Evolutionary conservation across 2,797 vertebrate species (phyloP), one percentile per base, ranked within the genome.

Genomic region (Spea hammondii): DNA sequence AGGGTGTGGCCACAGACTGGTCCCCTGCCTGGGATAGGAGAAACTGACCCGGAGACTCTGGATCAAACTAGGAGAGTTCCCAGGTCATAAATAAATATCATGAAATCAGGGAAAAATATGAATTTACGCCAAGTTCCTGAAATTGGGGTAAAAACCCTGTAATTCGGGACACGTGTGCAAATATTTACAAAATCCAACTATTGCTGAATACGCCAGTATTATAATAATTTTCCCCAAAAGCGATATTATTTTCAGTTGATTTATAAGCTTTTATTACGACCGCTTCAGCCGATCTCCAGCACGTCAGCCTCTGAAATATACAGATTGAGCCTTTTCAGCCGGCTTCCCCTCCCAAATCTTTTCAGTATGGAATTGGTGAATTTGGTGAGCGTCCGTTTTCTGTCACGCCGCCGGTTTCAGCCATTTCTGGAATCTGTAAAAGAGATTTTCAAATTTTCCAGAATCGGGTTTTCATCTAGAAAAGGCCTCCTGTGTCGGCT

Each of bases 391-490:
- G 17, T 8, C 9, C 0, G 5, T 44, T 79, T 68, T 66, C 7
- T 11, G 2, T 0, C 32, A 60, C 0, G 0, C 8, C 4, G 50
- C 75, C 74, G 84, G 85, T 74, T 0, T 54, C 83, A 10, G 54
- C 32, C 44, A 70, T 70, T 55, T 54, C 14, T 70, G 57, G 65
- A 69, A 65, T 76, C 80, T 82, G 69, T 13, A 80, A 74, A 76
- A 66, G 12, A 48, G 8, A 66, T 87, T 88, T 82, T 84, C 60
- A 78, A 75, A 62, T 62, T 76, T 79, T 77, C 47, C 76, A 69
- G 48, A 65, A 32, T 32, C 32, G 6, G n/a, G 69, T 78, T 62
- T 0, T 72, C 59, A 32, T 0, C 84, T 81, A 82, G 3, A 72
- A 49, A 74, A 65, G 83, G 81, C 70, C 78, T 82, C 74, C 55